Conservation (phyloP, 2,113 vertebrate species). For the Gobius niger region DNA sequence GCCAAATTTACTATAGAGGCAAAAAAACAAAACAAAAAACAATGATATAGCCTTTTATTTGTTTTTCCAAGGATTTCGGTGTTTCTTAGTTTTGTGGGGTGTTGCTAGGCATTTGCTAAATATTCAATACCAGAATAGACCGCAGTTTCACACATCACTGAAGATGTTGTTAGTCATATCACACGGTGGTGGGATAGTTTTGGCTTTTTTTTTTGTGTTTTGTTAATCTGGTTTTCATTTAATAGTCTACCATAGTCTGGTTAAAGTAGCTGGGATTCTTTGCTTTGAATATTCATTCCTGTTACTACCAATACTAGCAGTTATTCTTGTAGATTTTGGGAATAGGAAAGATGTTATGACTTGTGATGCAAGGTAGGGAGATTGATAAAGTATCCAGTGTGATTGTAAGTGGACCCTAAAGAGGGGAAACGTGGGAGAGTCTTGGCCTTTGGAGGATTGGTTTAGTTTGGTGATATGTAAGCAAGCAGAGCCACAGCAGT, state of each 20-base stretch:
- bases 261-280: conserved; percentile 61
- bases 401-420: conserved; percentile 22
- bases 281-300: conserved; percentile 68
- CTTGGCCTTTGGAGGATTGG: conserved; percentile 43
- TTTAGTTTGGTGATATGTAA: conserved; percentile 40
- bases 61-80: conserved; percentile 58
- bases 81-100: conserved; percentile 69
- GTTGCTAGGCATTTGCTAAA: conserved; percentile 61
- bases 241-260: conserved; percentile 56
- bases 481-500: conserved; percentile 58
- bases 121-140: conserved; percentile 54
- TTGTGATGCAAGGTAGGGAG: conserved; percentile 32
- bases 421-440: conserved; percentile 36
- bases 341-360: conserved; percentile 27
- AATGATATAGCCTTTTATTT: conserved; percentile 42
- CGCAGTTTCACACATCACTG: conserved; percentile 58
- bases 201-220: conserved; percentile 46
- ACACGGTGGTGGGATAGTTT: conserved; percentile 64
- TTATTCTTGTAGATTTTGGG: conserved; percentile 53
- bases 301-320: conserved; percentile 63
- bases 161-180: conserved; percentile 64
- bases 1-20: conserved; percentile 27
- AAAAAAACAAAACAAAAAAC: neutral
- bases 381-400: conserved; percentile 40
- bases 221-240: conserved; percentile 69